A percentile compares a stretch with the other conserved stretches of the same genome.
These are phyloP conservation scores for Pseudorhiza aurosa DNA, from an alignment of 30 jellyfish, hydroid and myxozoan species.

Conservation along the genomic window DNA sequence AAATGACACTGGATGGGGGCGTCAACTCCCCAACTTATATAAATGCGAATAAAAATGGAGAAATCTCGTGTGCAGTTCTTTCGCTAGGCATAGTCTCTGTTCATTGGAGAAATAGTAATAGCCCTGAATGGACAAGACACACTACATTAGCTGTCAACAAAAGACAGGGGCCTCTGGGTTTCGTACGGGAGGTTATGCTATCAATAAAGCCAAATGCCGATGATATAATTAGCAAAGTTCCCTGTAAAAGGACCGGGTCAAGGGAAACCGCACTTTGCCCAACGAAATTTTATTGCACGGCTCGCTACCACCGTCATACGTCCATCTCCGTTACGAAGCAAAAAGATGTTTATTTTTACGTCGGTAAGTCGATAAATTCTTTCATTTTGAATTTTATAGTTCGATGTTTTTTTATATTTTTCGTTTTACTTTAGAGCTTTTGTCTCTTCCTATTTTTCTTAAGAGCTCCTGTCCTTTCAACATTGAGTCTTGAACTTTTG, in stretches of 20 bases:
- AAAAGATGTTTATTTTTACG: constrained; percentile 1
- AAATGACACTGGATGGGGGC: constrained; percentile 7
- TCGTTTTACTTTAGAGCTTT: background rate
- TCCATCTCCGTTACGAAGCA: background rate
- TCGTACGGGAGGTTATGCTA: background rate
- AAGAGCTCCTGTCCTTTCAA: too few species aligned
- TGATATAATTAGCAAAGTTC: constrained; percentile 11
- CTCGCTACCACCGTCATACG: constrained; percentile 10
- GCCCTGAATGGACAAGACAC: background rate
- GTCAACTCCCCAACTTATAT: background rate
- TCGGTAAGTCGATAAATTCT: constrained; percentile 14
- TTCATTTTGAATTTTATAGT: background rate
- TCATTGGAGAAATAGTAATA: constrained; percentile 12
- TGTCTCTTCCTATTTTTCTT: background rate
- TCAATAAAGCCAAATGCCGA: constrained; percentile 27
- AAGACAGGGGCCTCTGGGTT: background rate
- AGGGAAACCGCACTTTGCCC: background rate
- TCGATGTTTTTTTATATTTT: background rate
- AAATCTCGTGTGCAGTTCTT: background rate
- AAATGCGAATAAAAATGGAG: background rate
- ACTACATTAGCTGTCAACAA: background rate
- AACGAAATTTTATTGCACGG: constrained; percentile 24
- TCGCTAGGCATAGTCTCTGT: constrained; percentile 11
- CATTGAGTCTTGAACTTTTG: too few species aligned
- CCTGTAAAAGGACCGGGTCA: background rate